Evolutionary conservation across 2,113 vertebrate species (phyloP).

Genomic region (Aramus guarauna): DNA sequence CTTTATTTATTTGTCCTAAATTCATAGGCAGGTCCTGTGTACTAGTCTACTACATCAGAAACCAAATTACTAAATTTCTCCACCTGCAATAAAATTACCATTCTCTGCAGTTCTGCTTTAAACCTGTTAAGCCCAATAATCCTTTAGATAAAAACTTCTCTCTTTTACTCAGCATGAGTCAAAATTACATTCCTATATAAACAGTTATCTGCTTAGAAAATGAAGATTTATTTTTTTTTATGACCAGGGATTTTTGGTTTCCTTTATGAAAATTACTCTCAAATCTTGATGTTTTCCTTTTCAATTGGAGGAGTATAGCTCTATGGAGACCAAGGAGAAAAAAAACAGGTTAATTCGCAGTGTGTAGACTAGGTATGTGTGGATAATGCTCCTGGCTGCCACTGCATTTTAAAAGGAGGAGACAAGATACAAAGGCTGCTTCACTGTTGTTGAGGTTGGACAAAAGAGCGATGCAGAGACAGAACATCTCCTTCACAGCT

Average conservation of each 20-base stretch:
- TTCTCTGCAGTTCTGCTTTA: not conserved
- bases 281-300: not conserved
- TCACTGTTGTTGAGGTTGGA: not conserved
- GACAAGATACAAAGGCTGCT: slow-evolving; percentile 3
- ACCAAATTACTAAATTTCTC: not conserved
- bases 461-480: slow-evolving; percentile 8
- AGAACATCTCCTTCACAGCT: slow-evolving; percentile 49
- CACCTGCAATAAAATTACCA: not conserved
- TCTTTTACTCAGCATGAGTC: not conserved
- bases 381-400: not conserved
- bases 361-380: not conserved
- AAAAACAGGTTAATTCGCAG: not conserved
- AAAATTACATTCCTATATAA: not conserved
- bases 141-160: not conserved
- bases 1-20: not conserved
- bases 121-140: not conserved
- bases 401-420: not conserved
- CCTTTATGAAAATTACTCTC: not conserved
- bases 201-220: not conserved
- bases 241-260: not conserved
- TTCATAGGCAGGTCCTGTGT: not conserved
- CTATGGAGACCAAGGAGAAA: not conserved
- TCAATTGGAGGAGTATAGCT: not conserved
- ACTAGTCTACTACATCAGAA: not conserved
- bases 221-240: not conserved